Evolutionary conservation across 2,113 vertebrate species (phyloP).

Genomic region (Chloroceryle aenea): DNA sequence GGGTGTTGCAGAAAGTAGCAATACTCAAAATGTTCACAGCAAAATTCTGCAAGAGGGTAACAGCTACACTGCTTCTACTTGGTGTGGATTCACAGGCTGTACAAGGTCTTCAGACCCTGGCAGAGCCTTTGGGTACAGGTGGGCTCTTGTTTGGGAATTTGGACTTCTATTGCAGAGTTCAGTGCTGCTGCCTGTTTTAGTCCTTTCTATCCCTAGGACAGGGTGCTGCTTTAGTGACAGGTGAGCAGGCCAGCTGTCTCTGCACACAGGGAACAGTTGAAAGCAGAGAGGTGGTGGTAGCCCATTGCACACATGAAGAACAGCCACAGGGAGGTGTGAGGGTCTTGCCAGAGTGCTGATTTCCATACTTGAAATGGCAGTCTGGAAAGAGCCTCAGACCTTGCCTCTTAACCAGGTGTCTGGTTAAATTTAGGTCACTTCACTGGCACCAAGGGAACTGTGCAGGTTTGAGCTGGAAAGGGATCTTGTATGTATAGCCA

Average conservation of each 20-base stretch:
- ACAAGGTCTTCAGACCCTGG: not conserved
- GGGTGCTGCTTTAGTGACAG: no score
- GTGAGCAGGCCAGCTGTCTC: not conserved
- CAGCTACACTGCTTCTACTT: not conserved
- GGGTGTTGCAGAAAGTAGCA: not conserved
- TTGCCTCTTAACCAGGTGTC: not conserved
- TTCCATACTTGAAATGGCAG: not conserved
- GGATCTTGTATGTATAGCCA: not conserved
- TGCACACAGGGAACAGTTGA: rapidly evolving
- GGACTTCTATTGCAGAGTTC: not conserved
- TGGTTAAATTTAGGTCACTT: not conserved
- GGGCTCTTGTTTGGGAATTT: not conserved
- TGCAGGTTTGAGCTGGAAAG: not conserved
- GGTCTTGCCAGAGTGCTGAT: not conserved
- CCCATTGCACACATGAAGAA: rapidly evolving
- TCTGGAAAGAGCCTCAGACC: not conserved
- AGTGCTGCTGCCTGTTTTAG: not conserved
- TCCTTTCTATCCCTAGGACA: not conserved
- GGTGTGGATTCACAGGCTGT: not conserved
- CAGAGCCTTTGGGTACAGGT: not conserved
- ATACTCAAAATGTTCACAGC: not conserved
- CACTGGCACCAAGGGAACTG: not conserved
- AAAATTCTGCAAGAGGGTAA: not conserved
- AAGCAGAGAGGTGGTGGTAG: not conserved
- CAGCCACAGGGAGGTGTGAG: rapidly evolving